Conservation (phyloP, 2,888 invertebrate genomes). For the Ochropleura leucogaster region DNA sequence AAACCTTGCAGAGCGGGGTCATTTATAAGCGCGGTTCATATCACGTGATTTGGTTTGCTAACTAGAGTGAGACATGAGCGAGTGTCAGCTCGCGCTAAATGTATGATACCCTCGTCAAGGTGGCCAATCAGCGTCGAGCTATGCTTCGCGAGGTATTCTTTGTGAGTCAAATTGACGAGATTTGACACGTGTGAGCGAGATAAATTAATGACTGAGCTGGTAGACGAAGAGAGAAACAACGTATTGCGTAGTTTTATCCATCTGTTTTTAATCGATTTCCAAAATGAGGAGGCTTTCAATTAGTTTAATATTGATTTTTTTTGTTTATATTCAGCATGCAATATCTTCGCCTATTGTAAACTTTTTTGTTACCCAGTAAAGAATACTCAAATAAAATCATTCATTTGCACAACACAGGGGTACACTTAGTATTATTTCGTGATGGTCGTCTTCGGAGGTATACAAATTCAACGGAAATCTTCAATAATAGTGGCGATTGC, state of each 20-base stretch:
- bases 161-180: neutral
- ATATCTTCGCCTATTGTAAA: neutral
- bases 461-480: too few relatives aligned
- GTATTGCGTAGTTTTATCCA: neutral
- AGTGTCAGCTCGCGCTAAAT: constrained; percentile 73
- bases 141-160: neutral
- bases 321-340: too few relatives aligned
- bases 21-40: constrained; percentile 75
- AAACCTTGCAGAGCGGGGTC: constrained; percentile 45
- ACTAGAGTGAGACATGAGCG: constrained; percentile 78
- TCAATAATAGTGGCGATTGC: too few relatives aligned
- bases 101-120: constrained; percentile 68
- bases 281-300: too few relatives aligned
- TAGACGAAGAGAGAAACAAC: neutral
- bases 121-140: neutral
- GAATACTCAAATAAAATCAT: too few relatives aligned
- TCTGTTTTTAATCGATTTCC: too few relatives aligned
- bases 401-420: too few relatives aligned
- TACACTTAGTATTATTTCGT: too few relatives aligned
- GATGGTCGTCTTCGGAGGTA: too few relatives aligned
- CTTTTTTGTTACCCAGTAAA: neutral
- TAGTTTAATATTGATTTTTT: too few relatives aligned
- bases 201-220: neutral
- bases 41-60: constrained; percentile 83
- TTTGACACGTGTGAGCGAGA: neutral